Evolutionary conservation across 1,140 invertebrate species (phyloP).

Genomic region (Lepidurus arcticus): DNA sequence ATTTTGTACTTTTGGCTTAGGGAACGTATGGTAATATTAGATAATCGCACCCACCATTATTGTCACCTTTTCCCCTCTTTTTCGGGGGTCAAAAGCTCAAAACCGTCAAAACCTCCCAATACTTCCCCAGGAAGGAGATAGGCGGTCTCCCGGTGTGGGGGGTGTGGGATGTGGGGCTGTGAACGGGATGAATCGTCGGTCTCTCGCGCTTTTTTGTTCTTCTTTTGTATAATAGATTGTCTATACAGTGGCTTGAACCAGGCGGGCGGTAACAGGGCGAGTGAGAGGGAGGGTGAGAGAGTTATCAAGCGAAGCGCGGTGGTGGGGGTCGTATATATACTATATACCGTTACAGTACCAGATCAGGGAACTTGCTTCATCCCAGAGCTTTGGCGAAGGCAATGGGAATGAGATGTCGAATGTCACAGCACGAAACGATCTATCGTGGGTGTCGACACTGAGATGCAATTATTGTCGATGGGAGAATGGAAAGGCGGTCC

Average conservation of each 20-base stretch:
- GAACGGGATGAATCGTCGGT: too few relatives aligned
- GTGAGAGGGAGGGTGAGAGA: not conserved
- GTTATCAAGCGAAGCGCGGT: not conserved
- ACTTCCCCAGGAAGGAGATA: too few relatives aligned
- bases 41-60: too few relatives aligned
- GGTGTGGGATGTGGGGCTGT: too few relatives aligned
- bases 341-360: not conserved
- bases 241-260: not conserved
- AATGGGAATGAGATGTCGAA: conserved; percentile 17
- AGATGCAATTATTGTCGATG: conserved; percentile 35
- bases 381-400: not conserved
- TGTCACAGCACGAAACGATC: conserved; percentile 17
- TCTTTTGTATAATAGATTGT: not conserved
- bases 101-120: too few relatives aligned
- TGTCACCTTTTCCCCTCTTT: too few relatives aligned
- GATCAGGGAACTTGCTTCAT: not conserved
- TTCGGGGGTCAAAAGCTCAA: too few relatives aligned
- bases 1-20: too few relatives aligned
- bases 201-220: not conserved
- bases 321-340: not conserved
- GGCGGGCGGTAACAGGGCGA: not conserved
- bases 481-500: conserved; percentile 16
- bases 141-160: too few relatives aligned
- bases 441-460: conserved; percentile 30
- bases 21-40: too few relatives aligned